Base-by-base conservation (phyloP, 2,888 invertebrate species). In the Athalia cordata region DNA sequence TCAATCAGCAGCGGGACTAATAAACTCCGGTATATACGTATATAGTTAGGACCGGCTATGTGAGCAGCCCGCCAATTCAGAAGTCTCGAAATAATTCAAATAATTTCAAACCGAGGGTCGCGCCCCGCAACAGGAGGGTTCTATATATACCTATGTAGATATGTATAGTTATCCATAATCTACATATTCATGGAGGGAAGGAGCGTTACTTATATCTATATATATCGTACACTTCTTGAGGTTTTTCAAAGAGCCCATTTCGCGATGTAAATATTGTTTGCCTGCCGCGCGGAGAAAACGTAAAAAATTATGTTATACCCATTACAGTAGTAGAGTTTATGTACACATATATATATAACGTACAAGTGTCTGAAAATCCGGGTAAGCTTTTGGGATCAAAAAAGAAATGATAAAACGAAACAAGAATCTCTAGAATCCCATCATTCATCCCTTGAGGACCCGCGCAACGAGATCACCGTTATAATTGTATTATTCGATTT, bases 191-290 rank as follows among this genome's bases (percentile, higher is more conserved):
- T 83, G 82, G 82, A 29, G 79, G 81, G 79, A 68, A 61, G 78
- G 29, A 61, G 64, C 77, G 79, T 79, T 77, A 74, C 77, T 81
- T 83, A 29, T 29, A 29, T 29, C 29, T 29, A 29, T 29, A 29
- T 29, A 29, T 29, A 29, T 29, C 29, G 29, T 82, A 82, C 84
- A 84, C 83, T 84, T 85, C 76, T 83, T 82, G 82, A 82, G 84
- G 84, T 86, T 86, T 87, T 86, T 84, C 83, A 82, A 83, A 88
- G 86, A 62, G 50, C 86, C 87, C 86, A 88, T 88, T 89, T 88
- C 85, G 80, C 84, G 80, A 89, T 88, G 88, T 88, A 89, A 89
- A 89, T 89, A 84, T 83, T 87, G 86, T 89, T 89, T 88, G 85
- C 29, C 29, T 29, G 29, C 29, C 2, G 29, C 29, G 29, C 86